A percentile compares a stretch with the other conserved stretches of the same genome.
phyloP scores from a whole-genome alignment of 1,140 invertebrate species.

The Caenorhabditis remanei region DNA sequence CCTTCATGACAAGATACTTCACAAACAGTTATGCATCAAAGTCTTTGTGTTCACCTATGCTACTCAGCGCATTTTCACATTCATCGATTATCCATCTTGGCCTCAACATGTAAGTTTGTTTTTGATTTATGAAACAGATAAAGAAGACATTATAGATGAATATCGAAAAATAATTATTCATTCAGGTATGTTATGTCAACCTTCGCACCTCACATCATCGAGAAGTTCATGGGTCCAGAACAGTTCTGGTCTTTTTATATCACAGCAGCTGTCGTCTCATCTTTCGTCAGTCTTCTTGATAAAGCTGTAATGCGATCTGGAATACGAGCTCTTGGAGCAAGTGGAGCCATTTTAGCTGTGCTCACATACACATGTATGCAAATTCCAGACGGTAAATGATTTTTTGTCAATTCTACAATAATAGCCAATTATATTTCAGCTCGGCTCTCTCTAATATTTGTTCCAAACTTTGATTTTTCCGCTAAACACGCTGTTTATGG shows the following conservation, averaged over 20 bases:
- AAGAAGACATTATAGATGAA: not conserved
- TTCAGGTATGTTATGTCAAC: conserved; percentile 59
- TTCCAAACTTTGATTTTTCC: conserved; percentile 48
- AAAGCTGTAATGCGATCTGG: conserved; percentile 83
- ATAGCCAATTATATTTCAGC: not conserved
- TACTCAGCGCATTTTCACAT: conserved; percentile 93
- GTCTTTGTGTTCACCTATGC: conserved; percentile 87
- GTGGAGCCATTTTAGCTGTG: conserved; percentile 91
- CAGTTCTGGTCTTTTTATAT: conserved; percentile 91
- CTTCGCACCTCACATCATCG: conserved; percentile 82
- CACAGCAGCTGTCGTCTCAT: conserved; percentile 87
- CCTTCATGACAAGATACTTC: conserved; percentile 88
- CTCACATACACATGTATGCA: conserved; percentile 88
- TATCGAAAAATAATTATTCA: not conserved
- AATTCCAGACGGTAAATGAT: conserved; percentile 83
- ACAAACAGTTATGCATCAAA: conserved; percentile 85
- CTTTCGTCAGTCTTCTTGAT: conserved; percentile 86
- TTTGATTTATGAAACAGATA: conserved; percentile 80
- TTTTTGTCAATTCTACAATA: not conserved
- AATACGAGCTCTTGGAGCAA: conserved; percentile 90
- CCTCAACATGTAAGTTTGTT: conserved; percentile 94
- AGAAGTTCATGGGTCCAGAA: conserved; percentile 86
- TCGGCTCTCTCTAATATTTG: conserved; percentile 6
- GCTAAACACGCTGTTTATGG: conserved; percentile 24
- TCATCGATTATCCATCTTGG: conserved; percentile 87